Base-by-base conservation (phyloP, 2,113 vertebrate species). In the Neogobius melanostomus region DNA sequence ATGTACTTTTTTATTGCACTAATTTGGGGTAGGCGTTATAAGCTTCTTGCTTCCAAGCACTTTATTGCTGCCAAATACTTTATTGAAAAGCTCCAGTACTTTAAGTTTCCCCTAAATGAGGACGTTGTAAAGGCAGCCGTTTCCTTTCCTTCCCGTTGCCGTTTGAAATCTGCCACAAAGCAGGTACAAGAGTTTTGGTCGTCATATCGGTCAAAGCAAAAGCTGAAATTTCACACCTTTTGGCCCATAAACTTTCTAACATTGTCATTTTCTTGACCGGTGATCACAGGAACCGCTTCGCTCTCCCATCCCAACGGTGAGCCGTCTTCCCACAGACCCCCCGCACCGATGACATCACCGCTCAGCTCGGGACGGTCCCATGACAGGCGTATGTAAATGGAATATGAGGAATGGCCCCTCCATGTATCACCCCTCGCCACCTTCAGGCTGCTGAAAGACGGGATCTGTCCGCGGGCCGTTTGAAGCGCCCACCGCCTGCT, bases 361-460 rank as follows among this genome's bases (percentile, higher is more conserved):
- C 78, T 80, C 68, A 62, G 78, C 74, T 68, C 6, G 28, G 69
- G 65, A 81, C 70, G 68, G 77, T 80, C 56, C 77, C 46, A 67
- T 91, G 91, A 90, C 91, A 92, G 87, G 85, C 92, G 53, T 90
- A 89, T 90, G 89, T 92, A 90, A 92, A 92, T 92, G 80, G 90
- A 92, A 91, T 90, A 92, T 92, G 91, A 93, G 88, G 85, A 91
- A 92, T 90, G 77, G 87, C 85, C 82, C 86, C 77, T 86, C 86
- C 77, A 86, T 12, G 78, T 73, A 76, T 91, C 88, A 87, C 89
- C 89, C 83, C 82, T 88, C 81, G 64, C 69, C 87, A 88, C 85
- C 89, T 83, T 77, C 66, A 60, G 64, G 78, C 80, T 62, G 69
- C 83, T 90, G 87, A 92, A 83, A 89, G 89, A 69, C 57, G 47